These are phyloP conservation scores for Macaria liturata DNA, from an alignment of 2,888 invertebrate species.

Conservation along the genomic window DNA sequence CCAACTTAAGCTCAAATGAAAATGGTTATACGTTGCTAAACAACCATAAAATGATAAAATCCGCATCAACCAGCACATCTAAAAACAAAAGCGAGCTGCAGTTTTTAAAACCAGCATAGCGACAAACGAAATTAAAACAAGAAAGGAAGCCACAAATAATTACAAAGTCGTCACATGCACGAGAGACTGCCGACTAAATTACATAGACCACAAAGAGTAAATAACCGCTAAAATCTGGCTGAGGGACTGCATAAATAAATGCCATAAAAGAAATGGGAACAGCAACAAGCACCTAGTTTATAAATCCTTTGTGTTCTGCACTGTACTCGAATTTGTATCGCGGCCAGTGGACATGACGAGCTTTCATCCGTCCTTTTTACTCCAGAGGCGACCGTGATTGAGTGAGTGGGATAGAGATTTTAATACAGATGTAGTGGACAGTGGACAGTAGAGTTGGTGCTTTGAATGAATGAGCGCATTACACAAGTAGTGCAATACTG, in stretches of 20 bases:
- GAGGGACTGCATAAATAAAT: constrained; percentile 33
- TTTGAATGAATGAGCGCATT: constrained; percentile 15
- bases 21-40: too few relatives aligned
- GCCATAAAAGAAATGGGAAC: constrained; percentile 42
- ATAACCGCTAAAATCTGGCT: constrained; percentile 31
- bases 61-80: not conserved
- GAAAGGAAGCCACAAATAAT: constrained; percentile 2
- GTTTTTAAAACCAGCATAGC: too few relatives aligned
- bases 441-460: constrained; percentile 7
- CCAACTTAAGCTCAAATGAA: too few relatives aligned
- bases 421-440: constrained; percentile 13
- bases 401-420: constrained; percentile 24
- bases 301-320: constrained; percentile 41
- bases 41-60: too few relatives aligned
- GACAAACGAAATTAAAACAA: not conserved
- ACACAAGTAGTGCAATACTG: too few relatives aligned
- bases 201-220: constrained; percentile 20
- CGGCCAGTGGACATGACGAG: constrained; percentile 27
- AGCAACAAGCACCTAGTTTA: constrained; percentile 36
- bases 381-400: constrained; percentile 18
- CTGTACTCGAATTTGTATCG: constrained; percentile 46
- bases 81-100: not conserved
- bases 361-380: constrained; percentile 30
- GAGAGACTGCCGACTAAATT: constrained; percentile 20
- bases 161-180: constrained; percentile 7